Conservation (phyloP, 2,888 invertebrate genomes). For the Colostygia pectinataria region DNA sequence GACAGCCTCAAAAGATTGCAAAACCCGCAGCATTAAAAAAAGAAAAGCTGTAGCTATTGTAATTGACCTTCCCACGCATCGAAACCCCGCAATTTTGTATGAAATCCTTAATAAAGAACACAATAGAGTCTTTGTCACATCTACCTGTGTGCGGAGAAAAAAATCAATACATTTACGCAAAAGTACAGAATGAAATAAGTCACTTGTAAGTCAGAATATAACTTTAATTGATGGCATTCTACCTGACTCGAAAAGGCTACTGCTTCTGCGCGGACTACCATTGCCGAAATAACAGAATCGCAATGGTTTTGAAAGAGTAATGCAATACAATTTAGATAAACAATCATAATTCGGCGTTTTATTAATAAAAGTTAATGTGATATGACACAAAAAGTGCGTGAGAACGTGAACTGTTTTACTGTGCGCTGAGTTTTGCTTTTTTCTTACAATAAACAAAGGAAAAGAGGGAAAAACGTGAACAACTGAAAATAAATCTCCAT, state of each 20-base stretch:
- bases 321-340: constrained; percentile 36
- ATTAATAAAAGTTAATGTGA: constrained; percentile 5
- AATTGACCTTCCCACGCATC: constrained; percentile 42
- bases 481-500: constrained; percentile 5
- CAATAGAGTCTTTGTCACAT: constrained; percentile 14
- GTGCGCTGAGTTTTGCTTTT: constrained; percentile 2
- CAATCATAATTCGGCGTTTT: constrained; percentile 9
- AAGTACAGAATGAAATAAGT: constrained; percentile 47
- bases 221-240: constrained; percentile 44
- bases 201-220: constrained; percentile 35
- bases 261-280: constrained; percentile 70
- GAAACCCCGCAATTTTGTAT: constrained; percentile 7
- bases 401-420: neutral
- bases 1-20: neutral
- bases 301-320: constrained; percentile 46
- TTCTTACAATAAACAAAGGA: constrained; percentile 25
- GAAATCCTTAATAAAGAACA: constrained; percentile 16
- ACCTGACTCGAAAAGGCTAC: constrained; percentile 47
- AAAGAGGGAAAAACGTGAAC: constrained; percentile 16
- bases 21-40: constrained; percentile 11
- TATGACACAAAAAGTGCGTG: neutral
- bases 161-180: constrained; percentile 23
- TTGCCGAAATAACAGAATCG: constrained; percentile 68
- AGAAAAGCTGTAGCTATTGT: constrained; percentile 17
- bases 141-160: constrained; percentile 18